A percentile compares a stretch with the other conserved stretches of the same genome.
Evolutionary conservation across 2,113 vertebrate species (phyloP).

Genomic region (Channa maculata): DNA sequence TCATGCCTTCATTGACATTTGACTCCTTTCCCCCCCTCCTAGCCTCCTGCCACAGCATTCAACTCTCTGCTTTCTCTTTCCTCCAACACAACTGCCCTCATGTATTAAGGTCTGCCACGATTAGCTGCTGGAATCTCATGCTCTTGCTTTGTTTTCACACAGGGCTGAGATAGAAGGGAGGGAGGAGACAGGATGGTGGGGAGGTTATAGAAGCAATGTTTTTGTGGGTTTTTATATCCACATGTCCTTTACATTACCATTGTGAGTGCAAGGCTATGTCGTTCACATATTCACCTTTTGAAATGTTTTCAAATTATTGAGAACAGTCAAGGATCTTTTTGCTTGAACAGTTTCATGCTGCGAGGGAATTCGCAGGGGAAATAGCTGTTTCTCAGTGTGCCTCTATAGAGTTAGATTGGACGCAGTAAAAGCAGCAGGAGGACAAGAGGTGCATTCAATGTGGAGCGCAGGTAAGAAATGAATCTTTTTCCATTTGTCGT

Average conservation of each 20-base stretch:
- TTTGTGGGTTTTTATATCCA: constrained; percentile 45
- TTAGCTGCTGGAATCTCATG: constrained; percentile 77
- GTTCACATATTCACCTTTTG: constrained; percentile 26
- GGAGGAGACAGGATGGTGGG: constrained; percentile 52
- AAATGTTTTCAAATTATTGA: constrained; percentile 45
- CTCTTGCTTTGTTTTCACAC: constrained; percentile 78
- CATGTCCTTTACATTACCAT: constrained; percentile 52
- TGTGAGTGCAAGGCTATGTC: constrained; percentile 18
- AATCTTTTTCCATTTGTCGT: neutral
- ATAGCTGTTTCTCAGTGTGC: constrained; percentile 23
- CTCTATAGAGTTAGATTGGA: constrained; percentile 40
- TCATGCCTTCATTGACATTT: constrained; percentile 65
- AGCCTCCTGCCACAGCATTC: neutral
- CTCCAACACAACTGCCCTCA: constrained; percentile 60
- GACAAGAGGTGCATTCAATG: constrained; percentile 69
- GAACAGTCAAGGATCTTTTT: constrained; percentile 27
- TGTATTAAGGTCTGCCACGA: constrained; percentile 66
- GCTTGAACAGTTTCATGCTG: constrained; percentile 37
- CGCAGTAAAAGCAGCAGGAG: constrained; percentile 37
- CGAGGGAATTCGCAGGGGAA: constrained; percentile 54
- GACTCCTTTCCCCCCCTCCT: constrained; percentile 47
- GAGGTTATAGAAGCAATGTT: constrained; percentile 52
- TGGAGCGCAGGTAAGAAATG: constrained; percentile 82
- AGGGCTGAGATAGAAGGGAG: constrained; percentile 55
- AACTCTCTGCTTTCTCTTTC: constrained; percentile 19